phyloP scores from a whole-genome alignment of 2,113 vertebrate genomes.

The Upupa epops region DNA sequence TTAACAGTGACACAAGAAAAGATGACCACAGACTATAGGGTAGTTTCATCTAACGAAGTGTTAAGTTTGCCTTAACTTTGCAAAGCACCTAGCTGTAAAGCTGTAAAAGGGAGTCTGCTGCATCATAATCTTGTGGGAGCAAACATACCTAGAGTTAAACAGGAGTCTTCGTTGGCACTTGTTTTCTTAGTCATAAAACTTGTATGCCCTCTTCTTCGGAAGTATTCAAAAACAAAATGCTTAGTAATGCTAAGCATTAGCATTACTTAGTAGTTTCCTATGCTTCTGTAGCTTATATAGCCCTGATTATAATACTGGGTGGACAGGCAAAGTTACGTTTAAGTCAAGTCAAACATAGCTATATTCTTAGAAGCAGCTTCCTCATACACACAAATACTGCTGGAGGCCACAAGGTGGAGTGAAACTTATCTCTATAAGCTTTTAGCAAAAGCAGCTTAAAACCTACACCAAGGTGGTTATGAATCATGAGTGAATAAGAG shows the following conservation, averaged over 20 bases:
- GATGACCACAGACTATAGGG: not conserved
- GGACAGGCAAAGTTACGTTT: not conserved
- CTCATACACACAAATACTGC: not conserved
- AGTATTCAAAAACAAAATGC: not conserved
- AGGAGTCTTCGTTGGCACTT: not conserved
- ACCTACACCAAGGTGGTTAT: not conserved
- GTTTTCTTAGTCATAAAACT: not conserved
- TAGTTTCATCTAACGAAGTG: not conserved
- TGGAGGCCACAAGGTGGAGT: slow-evolving; percentile 46
- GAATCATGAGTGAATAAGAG: slow-evolving; percentile 25
- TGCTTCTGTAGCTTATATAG: not conserved
- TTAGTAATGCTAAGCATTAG: too few relatives aligned
- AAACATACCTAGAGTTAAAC: not conserved
- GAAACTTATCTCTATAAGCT: not conserved
- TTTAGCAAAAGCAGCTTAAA: not conserved
- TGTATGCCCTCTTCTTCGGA: not conserved
- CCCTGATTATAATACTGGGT: not conserved
- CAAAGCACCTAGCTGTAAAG: not conserved
- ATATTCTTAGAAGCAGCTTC: not conserved
- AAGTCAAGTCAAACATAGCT: not conserved
- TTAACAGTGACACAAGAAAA: not conserved
- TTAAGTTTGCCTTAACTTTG: not conserved
- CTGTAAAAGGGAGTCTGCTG: not conserved
- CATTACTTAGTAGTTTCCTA: not conserved
- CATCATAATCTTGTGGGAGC: not conserved